Evolutionary conservation across 1,140 invertebrate species (phyloP).

Genomic region (Ridgeia piscesae): DNA sequence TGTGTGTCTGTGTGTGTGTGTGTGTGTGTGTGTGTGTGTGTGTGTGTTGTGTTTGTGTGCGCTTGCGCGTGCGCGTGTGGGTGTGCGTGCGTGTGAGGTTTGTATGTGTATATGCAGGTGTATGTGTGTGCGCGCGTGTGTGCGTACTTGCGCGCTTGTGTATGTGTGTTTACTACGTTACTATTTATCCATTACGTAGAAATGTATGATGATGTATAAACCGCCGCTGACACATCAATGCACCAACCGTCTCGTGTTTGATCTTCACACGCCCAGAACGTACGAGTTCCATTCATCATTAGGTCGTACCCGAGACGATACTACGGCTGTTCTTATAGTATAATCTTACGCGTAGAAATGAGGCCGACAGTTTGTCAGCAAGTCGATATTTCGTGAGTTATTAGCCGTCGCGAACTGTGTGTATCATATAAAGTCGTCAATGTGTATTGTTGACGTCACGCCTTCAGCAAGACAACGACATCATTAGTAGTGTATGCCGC

Average conservation of each 20-base stretch:
- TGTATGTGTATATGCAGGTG: not conserved
- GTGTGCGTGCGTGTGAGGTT: too few species aligned
- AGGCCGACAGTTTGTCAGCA: not conserved
- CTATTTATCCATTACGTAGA: not conserved
- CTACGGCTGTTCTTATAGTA: too few species aligned
- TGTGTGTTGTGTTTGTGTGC: not conserved
- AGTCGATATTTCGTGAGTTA: not conserved
- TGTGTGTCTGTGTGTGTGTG: too few species aligned
- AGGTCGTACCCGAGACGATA: not conserved
- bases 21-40: not conserved
- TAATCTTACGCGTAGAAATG: not conserved
- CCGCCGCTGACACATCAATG: not conserved
- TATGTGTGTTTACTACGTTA: not conserved
- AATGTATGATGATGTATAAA: not conserved
- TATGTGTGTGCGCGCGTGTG: not conserved
- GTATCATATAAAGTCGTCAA: too few species aligned
- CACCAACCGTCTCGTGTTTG: not conserved
- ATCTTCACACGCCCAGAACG: not conserved
- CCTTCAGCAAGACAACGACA: not conserved
- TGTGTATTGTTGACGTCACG: not conserved
- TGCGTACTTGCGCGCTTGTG: too few species aligned
- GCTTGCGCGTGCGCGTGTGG: not conserved
- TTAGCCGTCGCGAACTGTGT: too few species aligned
- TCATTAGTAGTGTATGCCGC: not conserved
- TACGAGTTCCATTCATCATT: not conserved